phyloP scores from a whole-genome alignment of 2,888 invertebrate genomes.

The Aelia acuminata region DNA sequence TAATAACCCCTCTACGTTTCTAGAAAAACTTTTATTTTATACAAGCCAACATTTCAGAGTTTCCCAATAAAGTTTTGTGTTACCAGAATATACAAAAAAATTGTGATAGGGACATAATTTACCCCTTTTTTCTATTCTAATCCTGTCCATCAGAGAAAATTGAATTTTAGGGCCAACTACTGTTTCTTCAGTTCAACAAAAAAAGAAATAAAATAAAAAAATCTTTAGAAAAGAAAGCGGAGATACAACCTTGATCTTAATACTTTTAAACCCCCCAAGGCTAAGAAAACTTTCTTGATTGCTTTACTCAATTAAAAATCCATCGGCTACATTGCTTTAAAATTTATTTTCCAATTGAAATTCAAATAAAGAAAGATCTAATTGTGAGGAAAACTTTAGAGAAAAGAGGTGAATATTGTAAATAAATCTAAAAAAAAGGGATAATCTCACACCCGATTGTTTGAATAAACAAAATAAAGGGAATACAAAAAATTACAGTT shows the following conservation, averaged over 20 bases:
- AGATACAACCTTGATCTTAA: not conserved
- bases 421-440: too few species aligned
- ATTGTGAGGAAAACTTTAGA: not conserved
- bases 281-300: constrained; percentile 12
- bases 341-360: not conserved
- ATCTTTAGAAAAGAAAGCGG: not conserved
- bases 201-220: not conserved
- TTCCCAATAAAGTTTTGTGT: too few species aligned
- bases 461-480: too few species aligned
- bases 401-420: not conserved
- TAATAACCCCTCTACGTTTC: too few species aligned
- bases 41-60: too few species aligned
- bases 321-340: constrained; percentile 9
- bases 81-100: too few species aligned
- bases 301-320: constrained; percentile 9
- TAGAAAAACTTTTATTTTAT: too few species aligned
- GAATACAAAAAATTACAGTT: too few species aligned
- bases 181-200: not conserved
- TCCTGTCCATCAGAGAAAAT: not conserved
- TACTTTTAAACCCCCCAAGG: not conserved
- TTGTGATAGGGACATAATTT: too few species aligned
- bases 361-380: not conserved
- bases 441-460: too few species aligned
- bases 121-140: not conserved
- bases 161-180: not conserved